Percentiles rank a stretch among this genome's conserved stretches.
These are phyloP conservation scores for Epicampocera succincta DNA, from an alignment of 2,888 invertebrate genomes.

Conservation along the genomic window DNA sequence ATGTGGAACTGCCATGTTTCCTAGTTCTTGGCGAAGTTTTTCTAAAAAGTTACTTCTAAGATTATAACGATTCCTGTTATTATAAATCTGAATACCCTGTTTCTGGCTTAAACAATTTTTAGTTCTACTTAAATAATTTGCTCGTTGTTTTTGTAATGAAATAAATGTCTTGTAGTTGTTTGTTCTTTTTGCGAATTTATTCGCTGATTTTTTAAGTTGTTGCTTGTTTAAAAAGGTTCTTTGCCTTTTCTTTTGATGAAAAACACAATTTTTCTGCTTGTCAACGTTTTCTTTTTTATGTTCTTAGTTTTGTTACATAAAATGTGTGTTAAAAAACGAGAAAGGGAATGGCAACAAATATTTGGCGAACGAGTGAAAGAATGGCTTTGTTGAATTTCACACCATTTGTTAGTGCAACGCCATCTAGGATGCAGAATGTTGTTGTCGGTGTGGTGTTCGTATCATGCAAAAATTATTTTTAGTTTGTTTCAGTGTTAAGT, in stretches of 20 bases:
- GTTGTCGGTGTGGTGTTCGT: background rate
- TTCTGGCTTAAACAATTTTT: background rate
- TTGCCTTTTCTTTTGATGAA: no score
- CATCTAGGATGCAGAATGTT: constrained; percentile 28
- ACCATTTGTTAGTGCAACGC: constrained; percentile 30
- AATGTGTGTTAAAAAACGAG: background rate
- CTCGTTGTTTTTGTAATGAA: constrained; percentile 10
- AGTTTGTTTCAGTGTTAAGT: background rate
- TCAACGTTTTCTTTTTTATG: constrained; percentile 24
- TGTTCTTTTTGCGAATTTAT: constrained; percentile 1
- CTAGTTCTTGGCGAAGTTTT: no score
- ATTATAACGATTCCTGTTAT: no score
- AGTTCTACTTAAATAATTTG: constrained; percentile 25
- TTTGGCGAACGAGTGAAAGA: constrained; percentile 10
- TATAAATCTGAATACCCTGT: no score
- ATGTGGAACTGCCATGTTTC: no score
- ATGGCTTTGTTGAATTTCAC: constrained; percentile 5
- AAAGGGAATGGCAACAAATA: constrained; percentile 28
- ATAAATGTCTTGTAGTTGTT: constrained; percentile 9
- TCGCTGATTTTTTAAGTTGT: constrained; percentile 6
- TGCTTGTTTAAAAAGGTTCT: constrained; percentile 8
- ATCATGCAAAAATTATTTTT: background rate
- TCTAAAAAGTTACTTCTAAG: no score
- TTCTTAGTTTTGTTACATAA: background rate
- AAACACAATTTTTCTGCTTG: constrained; percentile 48